phyloP scores from a whole-genome alignment of 2,113 vertebrate genomes.

The Gobio gobio region DNA sequence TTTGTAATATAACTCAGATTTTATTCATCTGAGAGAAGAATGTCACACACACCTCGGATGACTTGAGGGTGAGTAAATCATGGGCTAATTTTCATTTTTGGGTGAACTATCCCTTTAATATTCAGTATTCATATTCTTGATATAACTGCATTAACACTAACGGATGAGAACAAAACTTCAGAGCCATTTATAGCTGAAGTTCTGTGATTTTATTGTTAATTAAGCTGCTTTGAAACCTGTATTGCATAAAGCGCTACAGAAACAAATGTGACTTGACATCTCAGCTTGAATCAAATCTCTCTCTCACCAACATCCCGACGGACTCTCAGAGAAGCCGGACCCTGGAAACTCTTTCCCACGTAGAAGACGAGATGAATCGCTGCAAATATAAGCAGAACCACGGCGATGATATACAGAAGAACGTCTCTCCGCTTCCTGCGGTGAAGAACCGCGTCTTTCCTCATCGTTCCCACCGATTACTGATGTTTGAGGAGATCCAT shows the following conservation, averaged over 20 bases:
- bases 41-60: no score
- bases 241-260: not conserved
- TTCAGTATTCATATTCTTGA: not conserved
- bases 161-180: not conserved
- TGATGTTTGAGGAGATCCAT: not conserved
- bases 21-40: no score
- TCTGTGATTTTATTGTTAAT: not conserved
- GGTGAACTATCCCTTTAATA: no score
- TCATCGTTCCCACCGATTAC: slow-evolving; percentile 50
- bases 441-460: slow-evolving; percentile 48
- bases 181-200: not conserved
- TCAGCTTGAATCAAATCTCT: not conserved
- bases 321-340: slow-evolving; percentile 51
- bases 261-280: not conserved
- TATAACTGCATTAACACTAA: not conserved
- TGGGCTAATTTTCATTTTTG: no score
- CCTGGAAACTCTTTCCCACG: slow-evolving; percentile 54
- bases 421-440: slow-evolving; percentile 71
- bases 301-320: slow-evolving; percentile 77
- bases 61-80: no score
- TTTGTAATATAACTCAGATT: no score
- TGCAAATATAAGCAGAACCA: slow-evolving; percentile 72
- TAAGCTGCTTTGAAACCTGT: not conserved
- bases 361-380: slow-evolving; percentile 67
- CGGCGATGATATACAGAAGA: slow-evolving; percentile 71